These are phyloP conservation scores for Ophion obscuratus DNA, from an alignment of 2,888 invertebrate genomes.

Conservation along the genomic window DNA sequence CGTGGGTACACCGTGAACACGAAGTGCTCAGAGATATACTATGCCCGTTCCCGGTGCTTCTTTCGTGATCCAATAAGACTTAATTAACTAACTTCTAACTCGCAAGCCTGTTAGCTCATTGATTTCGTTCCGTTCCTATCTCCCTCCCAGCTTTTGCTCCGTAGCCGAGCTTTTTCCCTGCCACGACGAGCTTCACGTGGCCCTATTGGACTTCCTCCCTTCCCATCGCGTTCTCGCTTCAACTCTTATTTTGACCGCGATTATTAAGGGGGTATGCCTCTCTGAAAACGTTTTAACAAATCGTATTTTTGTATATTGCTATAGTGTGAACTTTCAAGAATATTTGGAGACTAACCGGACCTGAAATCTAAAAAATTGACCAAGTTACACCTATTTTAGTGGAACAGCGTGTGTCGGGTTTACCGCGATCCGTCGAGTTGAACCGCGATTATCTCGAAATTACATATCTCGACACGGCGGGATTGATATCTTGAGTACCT, in stretches of 20 bases:
- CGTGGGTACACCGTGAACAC: slow-evolving; percentile 30
- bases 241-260: background rate
- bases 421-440: too few species aligned
- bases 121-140: slow-evolving; percentile 75
- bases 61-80: slow-evolving; percentile 84
- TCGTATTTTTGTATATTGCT: too few species aligned
- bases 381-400: too few species aligned
- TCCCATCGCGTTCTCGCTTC: background rate
- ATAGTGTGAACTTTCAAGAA: too few species aligned
- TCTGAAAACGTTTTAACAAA: too few species aligned
- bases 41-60: slow-evolving; percentile 68
- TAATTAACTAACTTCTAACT: slow-evolving; percentile 83
- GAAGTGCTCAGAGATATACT: slow-evolving; percentile 6
- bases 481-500: too few species aligned
- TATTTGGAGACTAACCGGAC: too few species aligned
- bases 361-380: too few species aligned
- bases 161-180: background rate
- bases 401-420: too few species aligned
- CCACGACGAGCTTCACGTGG: background rate
- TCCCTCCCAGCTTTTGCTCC: slow-evolving; percentile 40
- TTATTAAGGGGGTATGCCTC: background rate
- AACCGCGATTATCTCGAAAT: too few species aligned
- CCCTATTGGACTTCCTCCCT: background rate
- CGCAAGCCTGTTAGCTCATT: slow-evolving; percentile 83
- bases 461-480: too few species aligned